Evolutionary conservation across 1,140 invertebrate genomes (phyloP).

Genomic region (Cydia strobilella): DNA sequence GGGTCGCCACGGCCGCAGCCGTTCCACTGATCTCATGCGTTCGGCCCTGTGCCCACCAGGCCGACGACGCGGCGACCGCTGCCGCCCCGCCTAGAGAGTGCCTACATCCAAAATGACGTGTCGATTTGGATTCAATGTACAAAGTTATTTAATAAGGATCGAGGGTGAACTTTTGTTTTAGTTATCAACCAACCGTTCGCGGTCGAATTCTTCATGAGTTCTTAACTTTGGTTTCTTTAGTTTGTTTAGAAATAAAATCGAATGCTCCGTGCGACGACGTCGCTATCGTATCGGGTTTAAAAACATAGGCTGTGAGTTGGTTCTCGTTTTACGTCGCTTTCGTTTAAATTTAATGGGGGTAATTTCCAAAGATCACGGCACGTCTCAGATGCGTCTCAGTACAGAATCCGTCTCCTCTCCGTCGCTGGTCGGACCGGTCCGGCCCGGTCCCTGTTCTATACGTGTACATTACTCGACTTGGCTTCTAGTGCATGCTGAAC

Average conservation of each 20-base stretch:
- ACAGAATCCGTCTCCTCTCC: slow-evolving; percentile 77
- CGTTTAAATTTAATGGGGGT: slow-evolving; percentile 60
- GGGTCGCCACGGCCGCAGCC: slow-evolving; percentile 67
- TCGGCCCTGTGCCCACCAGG: slow-evolving; percentile 62
- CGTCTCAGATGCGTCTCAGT: slow-evolving; percentile 76
- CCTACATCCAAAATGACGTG: slow-evolving; percentile 80
- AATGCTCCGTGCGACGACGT: slow-evolving; percentile 49
- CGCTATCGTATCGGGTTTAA: slow-evolving; percentile 56
- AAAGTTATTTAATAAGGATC: slow-evolving; percentile 80
- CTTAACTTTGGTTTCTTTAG: slow-evolving; percentile 54
- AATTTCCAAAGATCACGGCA: slow-evolving; percentile 68
- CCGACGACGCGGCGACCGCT: slow-evolving; percentile 72
- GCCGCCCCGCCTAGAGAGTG: slow-evolving; percentile 79
- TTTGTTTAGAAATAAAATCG: slow-evolving; percentile 46
- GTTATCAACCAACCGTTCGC: slow-evolving; percentile 50
- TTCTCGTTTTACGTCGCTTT: slow-evolving; percentile 71
- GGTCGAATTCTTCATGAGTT: slow-evolving; percentile 63
- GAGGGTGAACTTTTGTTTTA: slow-evolving; percentile 67
- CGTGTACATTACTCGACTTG: slow-evolving; percentile 72
- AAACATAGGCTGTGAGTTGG: slow-evolving; percentile 75
- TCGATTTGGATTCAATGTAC: slow-evolving; percentile 81
- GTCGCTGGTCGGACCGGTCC: slow-evolving; percentile 57
- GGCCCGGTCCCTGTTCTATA: slow-evolving; percentile 53
- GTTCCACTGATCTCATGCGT: slow-evolving; percentile 75
- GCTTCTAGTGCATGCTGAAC: slow-evolving; percentile 59